Evolutionary conservation across 2,113 vertebrate genomes (phyloP).

Genomic region (Tupaia chinensis): DNA sequence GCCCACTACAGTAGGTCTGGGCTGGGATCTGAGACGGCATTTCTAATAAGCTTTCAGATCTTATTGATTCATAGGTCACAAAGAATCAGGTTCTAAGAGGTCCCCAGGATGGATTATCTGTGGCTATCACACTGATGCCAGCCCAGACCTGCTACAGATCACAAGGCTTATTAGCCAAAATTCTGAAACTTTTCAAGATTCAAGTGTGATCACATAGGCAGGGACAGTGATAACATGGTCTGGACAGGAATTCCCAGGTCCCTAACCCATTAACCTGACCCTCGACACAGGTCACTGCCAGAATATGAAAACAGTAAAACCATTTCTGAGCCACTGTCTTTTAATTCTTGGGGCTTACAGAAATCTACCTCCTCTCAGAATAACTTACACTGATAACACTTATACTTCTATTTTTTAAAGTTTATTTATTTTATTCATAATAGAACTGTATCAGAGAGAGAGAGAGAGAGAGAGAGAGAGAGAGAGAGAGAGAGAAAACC

Average conservation of each 20-base stretch:
- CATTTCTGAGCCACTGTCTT: not conserved
- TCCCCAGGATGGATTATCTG: too few species aligned
- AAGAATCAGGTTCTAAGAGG: not conserved
- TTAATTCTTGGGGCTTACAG: not conserved
- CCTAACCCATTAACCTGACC: not conserved
- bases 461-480: too few species aligned
- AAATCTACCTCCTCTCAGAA: not conserved
- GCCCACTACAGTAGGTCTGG: too few species aligned
- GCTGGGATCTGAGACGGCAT: not conserved
- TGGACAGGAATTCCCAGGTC: not conserved
- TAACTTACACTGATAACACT: not conserved
- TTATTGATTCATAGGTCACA: not conserved
- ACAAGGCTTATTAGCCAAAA: not conserved
- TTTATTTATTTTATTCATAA: too few species aligned
- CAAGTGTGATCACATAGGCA: not conserved
- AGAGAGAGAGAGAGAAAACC: too few species aligned
- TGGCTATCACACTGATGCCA: rapidly evolving
- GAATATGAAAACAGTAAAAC: not conserved
- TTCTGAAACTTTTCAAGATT: not conserved
- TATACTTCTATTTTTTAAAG: not conserved
- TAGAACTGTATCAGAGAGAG: too few species aligned
- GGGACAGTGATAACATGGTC: not conserved
- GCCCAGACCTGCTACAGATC: not conserved
- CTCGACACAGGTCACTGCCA: not conserved
- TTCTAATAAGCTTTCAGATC: not conserved